Evolutionary conservation across 2,797 vertebrate species (phyloP), one percentile per base, ranked within the genome.

Genomic region (Danio albolineatus): DNA sequence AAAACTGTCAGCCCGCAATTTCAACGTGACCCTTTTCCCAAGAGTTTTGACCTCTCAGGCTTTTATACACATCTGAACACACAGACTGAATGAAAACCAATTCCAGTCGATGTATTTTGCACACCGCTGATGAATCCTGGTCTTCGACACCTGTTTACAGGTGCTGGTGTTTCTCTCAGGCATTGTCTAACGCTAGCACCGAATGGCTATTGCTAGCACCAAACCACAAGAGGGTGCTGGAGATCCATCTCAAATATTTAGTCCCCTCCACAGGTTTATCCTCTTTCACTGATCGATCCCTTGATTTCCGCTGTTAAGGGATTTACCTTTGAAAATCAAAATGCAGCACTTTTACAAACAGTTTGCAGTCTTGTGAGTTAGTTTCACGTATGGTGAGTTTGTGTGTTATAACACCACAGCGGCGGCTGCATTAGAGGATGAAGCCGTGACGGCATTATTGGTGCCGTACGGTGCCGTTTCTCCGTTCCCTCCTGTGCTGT

Each of bases 321-420:
- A 88, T 91, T 90, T 82, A 84, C 85, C 82, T 86, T 91, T 88
- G 88, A 87, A 90, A 88, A 88, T 80, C 83, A 85, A 89, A 93
- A 92, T 88, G 95, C 93, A 92, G 90, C 94, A 95, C 91, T 92
- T 91, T 80, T 90, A 83, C 91, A 89, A 88, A 94, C 90, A 90
- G 93, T 93, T 89, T 89, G 76, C 86, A 92, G 93, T 95, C 90
- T 90, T 70, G 81, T 44, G 85, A 88, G 86, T 76, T 87, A 86
- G 89, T 88, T 87, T 88, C 79, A 84, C 88, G 84, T n/a, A 56
- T 39, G 21, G 53, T 28, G 54, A 80, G 80, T 85, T 71, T 79
- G 80, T 92, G 91, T 93, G 97, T 99, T 99, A 99, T 93, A 97
- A 99, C 91, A 98, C 96, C 88, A 98, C 95, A 0, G 97, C 94